Conservation (phyloP, 64 coral and sea anemone species). For the Pachyseris speciosa region DNA sequence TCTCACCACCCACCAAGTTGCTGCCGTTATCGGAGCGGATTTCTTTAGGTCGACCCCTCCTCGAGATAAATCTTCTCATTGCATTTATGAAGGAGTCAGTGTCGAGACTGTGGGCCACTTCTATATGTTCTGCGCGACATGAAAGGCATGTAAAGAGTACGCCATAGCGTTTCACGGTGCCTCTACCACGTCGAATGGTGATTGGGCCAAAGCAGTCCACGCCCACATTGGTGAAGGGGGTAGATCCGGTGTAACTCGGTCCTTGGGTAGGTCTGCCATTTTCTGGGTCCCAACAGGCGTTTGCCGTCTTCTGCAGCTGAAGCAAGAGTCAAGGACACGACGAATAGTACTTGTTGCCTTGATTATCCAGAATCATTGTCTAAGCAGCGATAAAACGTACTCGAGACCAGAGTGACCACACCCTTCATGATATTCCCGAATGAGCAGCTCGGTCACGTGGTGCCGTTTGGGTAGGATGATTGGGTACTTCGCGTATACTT, state of each 20-base stretch:
- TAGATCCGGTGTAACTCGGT: not conserved
- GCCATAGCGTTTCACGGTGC: slow-evolving; percentile 39
- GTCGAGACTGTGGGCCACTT: not conserved
- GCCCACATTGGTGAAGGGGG: slow-evolving; percentile 28
- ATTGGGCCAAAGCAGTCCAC: slow-evolving; percentile 38
- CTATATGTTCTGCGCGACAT: slow-evolving; percentile 16
- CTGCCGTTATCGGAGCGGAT: slow-evolving; percentile 53
- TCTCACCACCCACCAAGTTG: slow-evolving; percentile 52
- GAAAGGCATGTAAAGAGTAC: slow-evolving; percentile 16
- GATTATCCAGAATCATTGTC: slow-evolving; percentile 28
- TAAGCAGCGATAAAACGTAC: not conserved
- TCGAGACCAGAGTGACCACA: slow-evolving; percentile 45
- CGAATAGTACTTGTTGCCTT: slow-evolving; percentile 9
- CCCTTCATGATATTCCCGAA: slow-evolving; percentile 6
- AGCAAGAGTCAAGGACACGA: not conserved
- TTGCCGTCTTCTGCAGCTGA: slow-evolving; percentile 7
- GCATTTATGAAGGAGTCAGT: slow-evolving; percentile 55
- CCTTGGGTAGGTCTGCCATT: slow-evolving; percentile 2
- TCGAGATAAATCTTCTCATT: slow-evolving; percentile 12
- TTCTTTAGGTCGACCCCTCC: slow-evolving; percentile 37
- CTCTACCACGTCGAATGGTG: slow-evolving; percentile 15
- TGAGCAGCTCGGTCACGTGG: slow-evolving; percentile 9
- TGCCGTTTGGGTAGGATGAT: slow-evolving; percentile 54
- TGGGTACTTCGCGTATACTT: not conserved
- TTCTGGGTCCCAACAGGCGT: not conserved